Evolutionary conservation across 2,113 vertebrate genomes (phyloP).

Genomic region (Promerops cafer): DNA sequence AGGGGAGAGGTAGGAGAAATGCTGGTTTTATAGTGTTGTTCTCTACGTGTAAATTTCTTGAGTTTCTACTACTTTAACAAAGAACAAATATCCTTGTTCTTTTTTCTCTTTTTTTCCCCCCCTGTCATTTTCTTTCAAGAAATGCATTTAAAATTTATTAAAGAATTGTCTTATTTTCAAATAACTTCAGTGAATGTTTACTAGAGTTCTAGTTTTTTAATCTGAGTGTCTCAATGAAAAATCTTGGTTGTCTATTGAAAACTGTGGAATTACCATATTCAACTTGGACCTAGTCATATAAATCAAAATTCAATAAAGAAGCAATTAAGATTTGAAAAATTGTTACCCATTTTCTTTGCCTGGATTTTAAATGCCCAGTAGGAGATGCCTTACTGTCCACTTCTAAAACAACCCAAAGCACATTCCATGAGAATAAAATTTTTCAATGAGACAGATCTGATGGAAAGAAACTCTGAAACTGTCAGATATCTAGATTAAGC

Average conservation of each 20-base stretch:
- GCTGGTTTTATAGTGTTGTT: not conserved
- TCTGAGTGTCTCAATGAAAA: not conserved
- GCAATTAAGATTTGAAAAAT: not conserved
- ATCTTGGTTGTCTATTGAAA: not conserved
- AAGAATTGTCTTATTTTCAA: not conserved
- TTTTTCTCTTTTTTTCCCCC: not conserved
- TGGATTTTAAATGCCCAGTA: not conserved
- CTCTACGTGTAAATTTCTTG: not conserved
- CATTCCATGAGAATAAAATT: not conserved
- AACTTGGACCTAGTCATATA: not conserved
- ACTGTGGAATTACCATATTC: not conserved
- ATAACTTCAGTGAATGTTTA: not conserved
- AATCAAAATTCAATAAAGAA: not conserved
- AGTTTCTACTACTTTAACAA: not conserved
- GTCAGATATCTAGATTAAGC: not conserved
- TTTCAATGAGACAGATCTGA: not conserved
- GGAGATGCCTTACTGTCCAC: not conserved
- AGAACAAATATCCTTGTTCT: not conserved
- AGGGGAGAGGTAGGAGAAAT: not conserved
- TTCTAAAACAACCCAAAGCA: not conserved
- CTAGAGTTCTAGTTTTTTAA: not conserved
- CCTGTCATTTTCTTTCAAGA: not conserved
- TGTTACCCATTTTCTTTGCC: not conserved
- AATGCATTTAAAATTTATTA: not conserved
- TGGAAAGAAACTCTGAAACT: not conserved